Base-by-base conservation (phyloP, 2,113 vertebrate genomes). In the Danio rerio region DNA sequence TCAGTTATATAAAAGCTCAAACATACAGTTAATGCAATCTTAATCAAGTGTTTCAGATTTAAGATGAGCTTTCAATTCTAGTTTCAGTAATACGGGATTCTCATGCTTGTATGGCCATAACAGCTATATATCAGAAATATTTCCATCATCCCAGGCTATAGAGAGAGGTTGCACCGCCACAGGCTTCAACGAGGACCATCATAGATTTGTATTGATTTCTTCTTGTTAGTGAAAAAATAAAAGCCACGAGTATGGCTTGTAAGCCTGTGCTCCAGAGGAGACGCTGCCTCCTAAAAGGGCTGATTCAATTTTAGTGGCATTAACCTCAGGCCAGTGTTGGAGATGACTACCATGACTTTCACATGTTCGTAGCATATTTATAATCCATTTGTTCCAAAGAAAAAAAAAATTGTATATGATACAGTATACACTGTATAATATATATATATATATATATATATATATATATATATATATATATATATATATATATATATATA, bases 221-320 rank as follows among this genome's bases (percentile, higher is more conserved):
- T 45, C 43, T 71, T 43, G 63, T 78, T 78, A 83, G 72, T 49
- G 78, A 58, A 84, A 45, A 84, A 86, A 75, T 47, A 68, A 66
- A 74, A 80, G 65, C 66, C 45, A 78, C 8, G 16, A 45, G 50
- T 42, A 66, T 15, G 62, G 50, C 69, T 52, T 56, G 55, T 63
- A 6, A 45, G 61, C 66, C 62, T 66, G 58, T 47, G 31, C 77
- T 21, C 69, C 50, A 74, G 45, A 43, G 63, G 58, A 83, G 78
- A 65, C n/a, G 70, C 20, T 62, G 77, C 55, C 55, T 78, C 58
- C 69, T 56, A 85, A 80, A 69, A 72, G 77, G 72, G 15, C 66
- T 73, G 78, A 87, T 87, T 83, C 73, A 81, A 78, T 85, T 76
- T 69, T 8, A 65, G 61, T 65, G 74, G 81, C 43, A 83, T 73